Base-by-base conservation (phyloP, 2,888 invertebrate species). In the Heliconius sara region DNA sequence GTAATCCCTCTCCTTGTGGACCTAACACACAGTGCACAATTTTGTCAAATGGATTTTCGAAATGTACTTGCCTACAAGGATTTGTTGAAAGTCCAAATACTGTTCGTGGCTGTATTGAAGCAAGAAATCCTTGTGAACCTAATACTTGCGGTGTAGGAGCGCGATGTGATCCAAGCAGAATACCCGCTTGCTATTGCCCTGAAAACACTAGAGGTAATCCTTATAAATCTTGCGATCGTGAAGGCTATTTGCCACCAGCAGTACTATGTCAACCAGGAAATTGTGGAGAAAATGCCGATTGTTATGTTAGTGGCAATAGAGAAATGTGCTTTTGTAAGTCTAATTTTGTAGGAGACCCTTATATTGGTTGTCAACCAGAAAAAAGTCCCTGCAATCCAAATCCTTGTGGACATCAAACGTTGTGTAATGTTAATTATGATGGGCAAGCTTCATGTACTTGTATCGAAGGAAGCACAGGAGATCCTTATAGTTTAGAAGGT, bases 31-130 rank as follows among this genome's bases (percentile, higher is more conserved):
- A 98, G 90, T 98, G 98, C 87, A 95, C 97, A 1, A 95, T 97
- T 75, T 92, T 98, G 76, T 94, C 96, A 77, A 98, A 97, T 85
- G 98, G 98, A 77, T 97, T 98, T 88, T 97, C 98, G 0, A 98
- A 98, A 92, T 99, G 99, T 87, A 98, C 98, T 34, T 99, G 98
- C 88, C 92, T 97, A 80, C 96, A 97, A 71, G 98, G 98, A 27
- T 98, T 96, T 89, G 96, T 98, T 63, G 98, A 98, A 93, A 98
- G 97, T 90, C 98, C 98, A 0, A 98, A 98, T 87, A 98, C 98
- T 0, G 97, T 98, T 67, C 95, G 98, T 88, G 98, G 98, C 68
- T 98, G 98, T 85, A 94, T 98, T 10, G 97, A 97, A 89, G 96
- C 97, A 81, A 95, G 96, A 79, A 97, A 98, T 90, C 97, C 97